Evolutionary conservation across 1,140 invertebrate genomes (phyloP).

Genomic region (Drosophila tristis): DNA sequence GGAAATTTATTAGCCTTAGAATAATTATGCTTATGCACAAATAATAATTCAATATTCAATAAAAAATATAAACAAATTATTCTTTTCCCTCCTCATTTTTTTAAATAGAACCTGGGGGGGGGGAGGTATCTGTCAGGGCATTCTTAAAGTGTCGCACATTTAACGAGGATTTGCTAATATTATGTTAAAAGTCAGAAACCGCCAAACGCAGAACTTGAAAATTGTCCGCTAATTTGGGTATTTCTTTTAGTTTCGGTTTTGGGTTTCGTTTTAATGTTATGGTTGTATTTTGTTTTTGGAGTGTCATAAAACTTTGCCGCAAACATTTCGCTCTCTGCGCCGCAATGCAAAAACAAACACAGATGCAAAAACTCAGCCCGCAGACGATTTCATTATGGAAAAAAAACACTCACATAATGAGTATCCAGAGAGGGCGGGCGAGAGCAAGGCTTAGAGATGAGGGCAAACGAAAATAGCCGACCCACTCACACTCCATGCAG

Average conservation of each 20-base stretch:
- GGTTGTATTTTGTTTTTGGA: slow-evolving; percentile 35
- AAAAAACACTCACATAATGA: slow-evolving; percentile 52
- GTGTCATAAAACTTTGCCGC: slow-evolving; percentile 65
- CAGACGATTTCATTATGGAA: slow-evolving; percentile 77
- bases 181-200: slow-evolving; percentile 17
- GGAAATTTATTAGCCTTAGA: no score
- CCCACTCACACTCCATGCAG: slow-evolving; percentile 37
- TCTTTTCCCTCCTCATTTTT: no score
- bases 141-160: background rate
- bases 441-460: slow-evolving; percentile 22
- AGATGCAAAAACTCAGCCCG: slow-evolving; percentile 51
- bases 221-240: slow-evolving; percentile 49
- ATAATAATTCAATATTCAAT: no score
- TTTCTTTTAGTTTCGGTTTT: slow-evolving; percentile 25
- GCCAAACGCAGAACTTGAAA: slow-evolving; percentile 28
- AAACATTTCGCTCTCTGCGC: slow-evolving; percentile 35
- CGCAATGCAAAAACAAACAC: slow-evolving; percentile 55
- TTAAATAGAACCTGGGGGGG: no score
- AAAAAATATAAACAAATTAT: background rate
- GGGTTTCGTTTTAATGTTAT: slow-evolving; percentile 26
- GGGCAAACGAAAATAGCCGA: slow-evolving; percentile 48
- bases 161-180: slow-evolving; percentile 38
- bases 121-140: no score
- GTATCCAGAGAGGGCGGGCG: slow-evolving; percentile 19
- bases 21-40: no score